Evolutionary conservation across 2,888 invertebrate genomes (phyloP), one percentile per base, ranked within the genome.

Genomic region (Dastarcus helophoroides): DNA sequence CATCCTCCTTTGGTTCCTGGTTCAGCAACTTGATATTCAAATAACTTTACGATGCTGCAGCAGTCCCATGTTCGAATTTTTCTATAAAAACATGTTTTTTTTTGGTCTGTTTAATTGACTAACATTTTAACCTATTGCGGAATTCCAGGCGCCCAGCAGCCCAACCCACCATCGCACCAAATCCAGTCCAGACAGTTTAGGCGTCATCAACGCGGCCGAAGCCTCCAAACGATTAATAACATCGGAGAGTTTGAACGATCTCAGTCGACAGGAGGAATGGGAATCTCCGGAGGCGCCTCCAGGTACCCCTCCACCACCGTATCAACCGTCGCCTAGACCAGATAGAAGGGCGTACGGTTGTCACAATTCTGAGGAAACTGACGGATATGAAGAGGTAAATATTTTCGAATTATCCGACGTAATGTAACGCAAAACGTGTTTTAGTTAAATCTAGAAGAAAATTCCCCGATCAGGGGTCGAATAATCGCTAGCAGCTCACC

Each of bases 231-330:
- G 67, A 38, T 51, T 71, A 39, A 68, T 69, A 37, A 65, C 68
- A 5, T 71, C 73, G 3, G 75, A 74, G 50, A 74, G 73, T 15
- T 65, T 73, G 65, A 67, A 62, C 32, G 72, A 74, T 50, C 56
- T 74, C 39, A 66, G 63, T 24, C 50, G 58, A 33, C 52, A 55
- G 15, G 58, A 59, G 19, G 54, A 58, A 7, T 62, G 63, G 58
- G 65, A 65, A 37, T 51, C 58, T 17, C 56, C 50, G 3, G 47
- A 46, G 6, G 49, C 54, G 44, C 41, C 64, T 44, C 47, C 59
- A 39, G 85, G 86, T 31, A 86, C 88, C n/a, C 88, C 88, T 22
- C 88, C 88, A 10, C 86, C 88, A 11, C 86, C 88, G 1, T 88
- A 88, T 60, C n/a, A n/a, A n/a, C 70, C 69, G 17, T 60, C 63